phyloP scores from a whole-genome alignment of 2,797 vertebrate genomes.

The Lagodon rhomboides region DNA sequence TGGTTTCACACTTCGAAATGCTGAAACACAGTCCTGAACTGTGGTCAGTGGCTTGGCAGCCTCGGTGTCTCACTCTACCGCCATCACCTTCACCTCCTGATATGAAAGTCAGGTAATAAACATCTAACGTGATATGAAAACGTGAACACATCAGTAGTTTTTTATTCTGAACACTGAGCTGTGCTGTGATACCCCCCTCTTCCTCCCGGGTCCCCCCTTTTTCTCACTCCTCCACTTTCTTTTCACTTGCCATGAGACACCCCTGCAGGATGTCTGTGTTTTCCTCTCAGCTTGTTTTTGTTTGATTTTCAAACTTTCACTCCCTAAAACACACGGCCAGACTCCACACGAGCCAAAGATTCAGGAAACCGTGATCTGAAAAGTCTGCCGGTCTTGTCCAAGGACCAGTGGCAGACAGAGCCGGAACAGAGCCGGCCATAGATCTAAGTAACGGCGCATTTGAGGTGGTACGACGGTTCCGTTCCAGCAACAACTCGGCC shows the following conservation, averaged over 20 bases:
- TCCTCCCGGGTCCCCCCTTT: neutral
- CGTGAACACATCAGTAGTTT: too few relatives aligned
- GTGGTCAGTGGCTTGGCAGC: too few relatives aligned
- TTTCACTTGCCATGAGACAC: constrained; percentile 32
- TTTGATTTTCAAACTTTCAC: constrained; percentile 48
- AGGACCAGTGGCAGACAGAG: constrained; percentile 41
- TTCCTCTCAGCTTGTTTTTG: constrained; percentile 44
- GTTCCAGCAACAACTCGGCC: constrained; percentile 32
- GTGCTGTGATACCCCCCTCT: neutral
- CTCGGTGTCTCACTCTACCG: too few relatives aligned
- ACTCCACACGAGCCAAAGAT: constrained; percentile 47
- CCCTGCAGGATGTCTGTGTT: constrained; percentile 52
- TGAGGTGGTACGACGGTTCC: constrained; percentile 42
- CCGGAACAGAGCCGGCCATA: constrained; percentile 38
- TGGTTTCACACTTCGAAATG: too few relatives aligned
- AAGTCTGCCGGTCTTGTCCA: constrained; percentile 45
- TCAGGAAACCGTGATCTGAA: constrained; percentile 47
- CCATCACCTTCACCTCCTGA: too few relatives aligned
- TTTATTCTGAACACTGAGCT: too few relatives aligned
- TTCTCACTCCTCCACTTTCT: constrained; percentile 26
- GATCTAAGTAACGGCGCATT: constrained; percentile 57
- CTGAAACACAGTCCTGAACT: too few relatives aligned
- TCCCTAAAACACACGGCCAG: constrained; percentile 56
- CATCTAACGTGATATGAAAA: too few relatives aligned
- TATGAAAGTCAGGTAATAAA: too few relatives aligned